Evolutionary conservation across 2,888 invertebrate genomes (phyloP).

Genomic region (Lasioglossum figueresi): DNA sequence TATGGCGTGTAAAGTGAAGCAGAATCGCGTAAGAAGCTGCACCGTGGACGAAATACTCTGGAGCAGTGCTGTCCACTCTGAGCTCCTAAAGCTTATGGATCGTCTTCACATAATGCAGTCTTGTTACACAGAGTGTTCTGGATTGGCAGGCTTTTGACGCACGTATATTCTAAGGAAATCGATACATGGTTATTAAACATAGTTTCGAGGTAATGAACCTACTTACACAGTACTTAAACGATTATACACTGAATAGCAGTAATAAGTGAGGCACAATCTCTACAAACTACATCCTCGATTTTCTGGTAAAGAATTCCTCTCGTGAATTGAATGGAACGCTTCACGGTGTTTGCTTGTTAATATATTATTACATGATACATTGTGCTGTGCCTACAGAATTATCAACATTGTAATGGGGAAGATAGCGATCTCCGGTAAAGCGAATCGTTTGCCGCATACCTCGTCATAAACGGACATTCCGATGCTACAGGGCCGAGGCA

Average conservation of each 20-base stretch:
- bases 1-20: constrained; percentile 23
- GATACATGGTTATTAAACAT: not conserved
- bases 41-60: not conserved
- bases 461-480: constrained; percentile 1
- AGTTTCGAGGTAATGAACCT: not conserved
- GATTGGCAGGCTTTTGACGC: not conserved
- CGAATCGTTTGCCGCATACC: not conserved
- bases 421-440: not conserved
- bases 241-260: not conserved
- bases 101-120: not conserved
- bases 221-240: not conserved
- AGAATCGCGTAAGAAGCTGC: constrained; percentile 11
- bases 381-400: not conserved
- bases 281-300: not conserved
- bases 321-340: not conserved
- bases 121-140: not conserved
- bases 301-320: not conserved
- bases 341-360: not conserved
- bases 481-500: not conserved
- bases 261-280: not conserved
- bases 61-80: not conserved
- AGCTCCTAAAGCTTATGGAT: constrained; percentile 9
- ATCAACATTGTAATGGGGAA: not conserved
- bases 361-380: not conserved
- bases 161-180: not conserved